phyloP scores from a whole-genome alignment of 2,797 vertebrate genomes.

The Pelobates cultripes region DNA sequence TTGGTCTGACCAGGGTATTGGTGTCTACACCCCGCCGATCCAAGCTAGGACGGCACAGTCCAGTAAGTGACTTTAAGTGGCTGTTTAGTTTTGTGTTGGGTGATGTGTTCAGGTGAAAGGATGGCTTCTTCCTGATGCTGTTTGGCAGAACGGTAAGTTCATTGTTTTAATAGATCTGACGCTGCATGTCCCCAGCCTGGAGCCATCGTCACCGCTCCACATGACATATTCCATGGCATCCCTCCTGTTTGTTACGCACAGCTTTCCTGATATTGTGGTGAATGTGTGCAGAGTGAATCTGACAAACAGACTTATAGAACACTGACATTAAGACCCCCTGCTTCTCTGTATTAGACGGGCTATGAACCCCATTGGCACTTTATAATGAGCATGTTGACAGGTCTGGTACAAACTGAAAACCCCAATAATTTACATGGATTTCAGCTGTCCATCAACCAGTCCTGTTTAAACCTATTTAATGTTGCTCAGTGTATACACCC shows the following conservation, averaged over 20 bases:
- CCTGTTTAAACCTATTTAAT: no score
- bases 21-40: conserved; percentile 83
- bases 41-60: conserved; percentile 89
- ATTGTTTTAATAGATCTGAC: conserved; percentile 24
- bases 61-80: conserved; percentile 78
- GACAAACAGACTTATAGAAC: no score
- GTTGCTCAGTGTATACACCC: no score
- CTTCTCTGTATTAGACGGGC: no score
- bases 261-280: no score
- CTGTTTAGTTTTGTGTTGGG: background rate
- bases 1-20: conserved; percentile 86
- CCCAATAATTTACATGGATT: no score
- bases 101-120: background rate
- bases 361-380: no score
- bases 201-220: conserved; percentile 26
- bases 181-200: conserved; percentile 15
- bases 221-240: background rate
- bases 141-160: conserved; percentile 43
- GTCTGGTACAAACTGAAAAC: no score
- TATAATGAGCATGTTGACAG: no score
- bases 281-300: no score
- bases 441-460: no score
- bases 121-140: background rate
- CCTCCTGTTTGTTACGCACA: background rate
- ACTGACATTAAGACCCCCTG: no score